Base-by-base conservation (phyloP, 2,888 invertebrate genomes). In the Anthoptus insignis region DNA sequence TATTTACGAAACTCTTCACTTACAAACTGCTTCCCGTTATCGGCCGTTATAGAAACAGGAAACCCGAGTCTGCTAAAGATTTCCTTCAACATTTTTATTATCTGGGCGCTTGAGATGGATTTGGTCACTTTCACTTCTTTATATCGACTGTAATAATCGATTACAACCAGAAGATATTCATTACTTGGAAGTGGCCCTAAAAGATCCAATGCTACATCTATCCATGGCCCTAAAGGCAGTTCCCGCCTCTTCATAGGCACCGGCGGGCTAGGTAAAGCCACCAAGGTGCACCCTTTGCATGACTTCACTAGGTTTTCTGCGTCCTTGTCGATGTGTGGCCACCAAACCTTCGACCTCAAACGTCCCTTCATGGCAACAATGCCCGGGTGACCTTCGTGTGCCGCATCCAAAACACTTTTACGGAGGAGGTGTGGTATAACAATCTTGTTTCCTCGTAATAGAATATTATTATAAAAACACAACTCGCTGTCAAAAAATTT, bases 171-270 rank as follows among this genome's bases (percentile, higher is more conserved):
- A 6, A 70, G 6, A 39, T 57, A 63, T 16, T 59, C 63, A 13
- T 32, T 27, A 52, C 24, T 69, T 24, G 65, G 73, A 13, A 73
- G 22, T 14, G 71, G 70, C 7, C 69, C 69, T 8, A 80, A 13
- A 6, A 75, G 68, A 66, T 81, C 79, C 13, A 80, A 70, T 3
- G 75, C 74, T 1, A 76, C 27, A 21, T 73, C 68, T 3, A 70
- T 50, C 72, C 70, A 73, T 9, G 70, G 66, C 50, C 34, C 63
- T 8, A n/a, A 1, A 8, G 74, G 72, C 3, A 73, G 65, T 52
- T 72, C 67, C 6, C 72, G 63, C 1, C 72, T 57, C 47, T 71
- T 73, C 56, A 72, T 52, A 0, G 72, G 71, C 0, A 9, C 34
- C 7, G 70, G 70, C 2, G 57, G 67, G 39, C 63, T 73, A n/a